A percentile compares a stretch with the other conserved stretches of the same genome.
phyloP scores from a whole-genome alignment of 1,140 invertebrate species.

The Drosophila azteca region DNA sequence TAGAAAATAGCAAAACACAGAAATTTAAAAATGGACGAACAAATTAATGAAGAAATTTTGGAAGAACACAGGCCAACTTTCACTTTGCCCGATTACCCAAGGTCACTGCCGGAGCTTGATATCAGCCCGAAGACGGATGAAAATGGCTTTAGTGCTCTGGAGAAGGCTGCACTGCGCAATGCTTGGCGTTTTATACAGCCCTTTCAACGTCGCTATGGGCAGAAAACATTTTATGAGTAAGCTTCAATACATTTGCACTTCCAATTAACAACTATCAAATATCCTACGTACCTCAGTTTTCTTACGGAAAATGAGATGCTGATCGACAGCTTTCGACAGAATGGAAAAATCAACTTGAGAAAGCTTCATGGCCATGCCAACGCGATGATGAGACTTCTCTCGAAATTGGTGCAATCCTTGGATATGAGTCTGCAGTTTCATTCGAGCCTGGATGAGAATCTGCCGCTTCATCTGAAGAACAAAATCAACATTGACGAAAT shows the following conservation, averaged over 20 bases:
- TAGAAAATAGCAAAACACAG: too few relatives aligned
- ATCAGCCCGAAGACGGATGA: slow-evolving; percentile 22
- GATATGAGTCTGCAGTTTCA: slow-evolving; percentile 35
- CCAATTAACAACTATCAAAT: too few relatives aligned
- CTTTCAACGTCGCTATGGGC: slow-evolving; percentile 45
- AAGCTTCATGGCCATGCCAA: slow-evolving; percentile 31
- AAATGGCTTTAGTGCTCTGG: slow-evolving; percentile 28
- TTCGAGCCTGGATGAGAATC: slow-evolving; percentile 33
- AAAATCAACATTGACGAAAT: slow-evolving; percentile 24
- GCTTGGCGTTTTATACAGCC: slow-evolving; percentile 50
- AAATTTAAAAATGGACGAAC: too few relatives aligned
- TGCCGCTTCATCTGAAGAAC: slow-evolving; percentile 33
- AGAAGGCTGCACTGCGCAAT: slow-evolving; percentile 43
- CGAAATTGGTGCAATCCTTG: slow-evolving; percentile 20
- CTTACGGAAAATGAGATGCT: slow-evolving; percentile 26
- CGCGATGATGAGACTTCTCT: slow-evolving; percentile 41
- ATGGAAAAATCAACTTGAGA: slow-evolving; percentile 22
- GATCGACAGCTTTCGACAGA: slow-evolving; percentile 25
- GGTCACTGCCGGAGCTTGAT: slow-evolving; percentile 25
- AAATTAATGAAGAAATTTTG: too few relatives aligned
- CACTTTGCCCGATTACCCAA: slow-evolving; percentile 30
- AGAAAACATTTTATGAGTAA: slow-evolving; percentile 43
- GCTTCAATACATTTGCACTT: not conserved
- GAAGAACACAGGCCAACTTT: too few relatives aligned
- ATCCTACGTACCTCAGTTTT: slow-evolving; percentile 5